Conservation (phyloP, 2,888 invertebrate genomes). For the Achlya flavicornis region DNA sequence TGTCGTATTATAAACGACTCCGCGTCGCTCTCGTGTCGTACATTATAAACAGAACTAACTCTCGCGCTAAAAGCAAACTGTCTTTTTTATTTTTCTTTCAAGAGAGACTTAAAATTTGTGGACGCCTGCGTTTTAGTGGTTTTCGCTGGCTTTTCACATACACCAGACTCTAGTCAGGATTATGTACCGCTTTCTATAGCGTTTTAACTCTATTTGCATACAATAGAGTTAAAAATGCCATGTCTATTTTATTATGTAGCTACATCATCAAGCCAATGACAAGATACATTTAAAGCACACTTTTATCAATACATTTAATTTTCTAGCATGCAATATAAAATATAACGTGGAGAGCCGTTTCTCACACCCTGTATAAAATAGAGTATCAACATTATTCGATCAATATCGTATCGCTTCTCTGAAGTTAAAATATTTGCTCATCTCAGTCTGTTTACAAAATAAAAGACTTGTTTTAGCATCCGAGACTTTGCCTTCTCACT, state of each 20-base stretch:
- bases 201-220: neutral
- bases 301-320: neutral
- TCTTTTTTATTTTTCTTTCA: conserved; percentile 48
- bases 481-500: neutral
- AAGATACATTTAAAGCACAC: too few relatives aligned
- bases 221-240: neutral
- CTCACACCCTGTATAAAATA: neutral
- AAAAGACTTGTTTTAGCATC: neutral
- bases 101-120: conserved; percentile 46
- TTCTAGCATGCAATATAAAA: neutral
- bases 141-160: conserved; percentile 18
- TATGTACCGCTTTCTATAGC: neutral
- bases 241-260: neutral
- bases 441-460: neutral
- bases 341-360: neutral
- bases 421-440: conserved; percentile 5
- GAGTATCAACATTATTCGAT: neutral
- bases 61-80: conserved; percentile 49
- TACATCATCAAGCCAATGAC: too few relatives aligned
- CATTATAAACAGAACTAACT: conserved; percentile 31
- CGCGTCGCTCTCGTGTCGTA: conserved; percentile 29
- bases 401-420: conserved; percentile 1
- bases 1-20: conserved; percentile 4
- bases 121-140: conserved; percentile 38
- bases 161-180: conserved; percentile 4